Percentiles rank a stretch among this genome's conserved stretches.
These are phyloP conservation scores for Rugalucina vietnamica DNA, from an alignment of 2,888 invertebrate genomes.

Conservation along the genomic window DNA sequence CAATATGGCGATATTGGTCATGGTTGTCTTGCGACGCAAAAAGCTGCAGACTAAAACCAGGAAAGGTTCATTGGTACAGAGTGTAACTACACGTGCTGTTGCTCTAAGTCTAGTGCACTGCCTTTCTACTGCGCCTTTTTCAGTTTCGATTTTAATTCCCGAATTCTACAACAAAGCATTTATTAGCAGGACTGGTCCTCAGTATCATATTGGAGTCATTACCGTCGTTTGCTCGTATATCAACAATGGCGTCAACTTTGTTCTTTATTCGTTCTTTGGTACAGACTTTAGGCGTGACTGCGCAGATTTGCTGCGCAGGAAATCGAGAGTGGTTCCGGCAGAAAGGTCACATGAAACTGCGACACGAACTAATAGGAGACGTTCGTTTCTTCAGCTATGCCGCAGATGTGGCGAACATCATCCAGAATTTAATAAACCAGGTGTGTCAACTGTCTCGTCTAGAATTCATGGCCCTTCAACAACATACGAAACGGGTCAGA, in stretches of 20 bases:
- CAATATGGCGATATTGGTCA: background rate
- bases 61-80: background rate
- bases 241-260: background rate
- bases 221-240: background rate
- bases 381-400: background rate
- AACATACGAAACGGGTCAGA: background rate
- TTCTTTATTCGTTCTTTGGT: background rate
- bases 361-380: background rate
- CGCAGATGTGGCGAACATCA: background rate
- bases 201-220: background rate
- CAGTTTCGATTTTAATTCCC: background rate
- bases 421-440: too few species aligned
- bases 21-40: background rate
- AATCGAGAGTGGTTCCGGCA: background rate
- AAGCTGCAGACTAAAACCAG: background rate
- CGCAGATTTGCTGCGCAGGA: background rate
- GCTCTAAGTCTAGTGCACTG: background rate
- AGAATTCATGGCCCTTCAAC: background rate
- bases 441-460: background rate
- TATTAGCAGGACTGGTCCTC: background rate
- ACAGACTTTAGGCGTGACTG: slow-evolving; percentile 1
- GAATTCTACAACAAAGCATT: background rate
- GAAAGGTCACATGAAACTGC: background rate
- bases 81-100: background rate
- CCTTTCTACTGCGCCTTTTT: background rate